These are phyloP conservation scores for Calliphora vicina DNA, from an alignment of 1,140 invertebrate genomes.

Conservation along the genomic window DNA sequence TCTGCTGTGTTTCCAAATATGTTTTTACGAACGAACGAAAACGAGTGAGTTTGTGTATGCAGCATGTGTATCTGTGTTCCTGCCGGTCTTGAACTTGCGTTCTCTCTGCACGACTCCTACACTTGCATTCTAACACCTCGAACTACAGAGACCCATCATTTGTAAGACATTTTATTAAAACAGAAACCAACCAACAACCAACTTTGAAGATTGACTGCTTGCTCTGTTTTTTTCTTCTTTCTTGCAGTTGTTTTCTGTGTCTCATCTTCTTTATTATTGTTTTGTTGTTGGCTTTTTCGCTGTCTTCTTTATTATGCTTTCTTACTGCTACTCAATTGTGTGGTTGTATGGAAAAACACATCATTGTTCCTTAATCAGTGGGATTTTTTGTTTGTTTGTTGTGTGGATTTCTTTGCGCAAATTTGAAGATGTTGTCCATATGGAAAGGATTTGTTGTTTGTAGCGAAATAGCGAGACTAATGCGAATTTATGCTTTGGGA, in stretches of 20 bases:
- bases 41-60: neutral
- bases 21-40: too few relatives aligned
- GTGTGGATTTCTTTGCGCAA: neutral
- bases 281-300: neutral
- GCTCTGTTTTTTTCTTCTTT: neutral
- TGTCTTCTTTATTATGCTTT: neutral
- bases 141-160: neutral
- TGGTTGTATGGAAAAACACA: neutral
- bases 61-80: neutral
- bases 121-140: constrained; percentile 31
- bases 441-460: neutral
- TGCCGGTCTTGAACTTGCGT: constrained; percentile 3
- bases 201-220: neutral
- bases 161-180: constrained; percentile 9
- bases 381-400: neutral
- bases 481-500: neutral
- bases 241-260: neutral
- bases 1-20: neutral
- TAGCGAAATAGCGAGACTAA: neutral
- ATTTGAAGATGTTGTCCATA: neutral
- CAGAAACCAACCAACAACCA: too few relatives aligned
- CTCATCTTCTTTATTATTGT: neutral
- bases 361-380: neutral
- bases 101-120: constrained; percentile 25
- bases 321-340: too few relatives aligned